Evolutionary conservation across 30 jellyfish, hydroid and myxozoan species (phyloP), one percentile per base, ranked within the genome.

Genomic region (Aurelia sp.): DNA sequence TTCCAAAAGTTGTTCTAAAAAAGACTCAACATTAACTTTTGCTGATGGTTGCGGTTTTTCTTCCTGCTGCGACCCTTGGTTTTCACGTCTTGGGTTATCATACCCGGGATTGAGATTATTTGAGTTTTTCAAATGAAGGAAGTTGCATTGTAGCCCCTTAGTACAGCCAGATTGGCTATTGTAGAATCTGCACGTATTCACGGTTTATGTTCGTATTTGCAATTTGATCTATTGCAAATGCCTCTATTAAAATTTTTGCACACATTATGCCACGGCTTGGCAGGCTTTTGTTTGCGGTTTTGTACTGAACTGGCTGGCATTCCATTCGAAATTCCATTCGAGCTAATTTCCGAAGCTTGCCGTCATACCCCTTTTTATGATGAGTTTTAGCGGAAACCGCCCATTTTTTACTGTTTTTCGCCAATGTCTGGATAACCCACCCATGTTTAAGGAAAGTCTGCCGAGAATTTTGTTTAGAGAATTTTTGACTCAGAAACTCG

Each of bases 91-190:
- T 64, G 17, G 74, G 74, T 64, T 64, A 64, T 4, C 44, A 64
- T 18, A 64, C n/a, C 74, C 3, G 19, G 74, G 74, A 21, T 64
- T 64, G 74, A 1, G 3, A 21, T 64, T 64, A 1, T 64, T 3
- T 68, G 79, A 33, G 0, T n/a, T 19, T 33, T 68, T 23, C 20
- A 68, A 68, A 22, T 68, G 79, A 13, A 22, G 79, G 60, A 1
- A 68, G 21, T 68, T 68, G 79, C 79, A 23, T 68, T 68, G 57
- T 6, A 68, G n/a, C 57, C 79, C 64, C 79, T 68, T 68, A 68
- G 59, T 6, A 20, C 79, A 68, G 3, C 79, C 79, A 68, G 79
- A 68, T 68, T 33, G 79, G 19, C 57, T 22, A 68, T 68, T 68
- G 59, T 19, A 68, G 44, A 68, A 68, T 68, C 2, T 33, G 57